Base-by-base conservation (phyloP, 2,888 invertebrate genomes). In the Eucera pruinosa region DNA sequence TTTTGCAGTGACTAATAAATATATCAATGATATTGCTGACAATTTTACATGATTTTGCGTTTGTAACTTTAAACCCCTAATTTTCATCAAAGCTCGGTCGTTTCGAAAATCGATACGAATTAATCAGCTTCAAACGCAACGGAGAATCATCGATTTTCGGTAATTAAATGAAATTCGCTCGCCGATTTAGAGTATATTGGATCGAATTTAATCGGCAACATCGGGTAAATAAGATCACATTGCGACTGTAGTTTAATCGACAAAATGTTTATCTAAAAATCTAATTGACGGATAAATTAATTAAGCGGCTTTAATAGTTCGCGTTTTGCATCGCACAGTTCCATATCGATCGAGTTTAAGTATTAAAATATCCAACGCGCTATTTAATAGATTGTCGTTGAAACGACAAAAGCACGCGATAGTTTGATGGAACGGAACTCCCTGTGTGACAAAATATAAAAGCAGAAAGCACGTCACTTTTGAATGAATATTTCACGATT, bases 401-500 rank as follows among this genome's bases (percentile, higher is more conserved):
- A 23, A 45, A 39, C 15, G 36, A 45, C 9, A 6, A 30, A 11
- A 36, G 33, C 20, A 1, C 27, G 11, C 20, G 39, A 47, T 23
- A 33, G 60, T 64, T 61, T 27, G 41, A 65, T 65, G 61, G 57
- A 50, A 55, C 41, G 57, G 68, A 69, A 58, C 52, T 47, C 18
- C 15, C 25, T 43, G 65, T 43, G 30, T 48, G 48, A 36, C 50
- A 9, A 18, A 23, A 27, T 54, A 15, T 6, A 11, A 54, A 55
- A 45, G 7, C 11, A 39, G 41, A 18, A 43, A n/a, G n/a, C 50
- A 52, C 64, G 48, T 69, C 69, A 7, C 58, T 67, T 83, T 78
- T 78, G 75, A 78, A 69, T 61, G 60, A 69, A 83, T 62, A 77
- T 72, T 60, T 66, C 69, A 55, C 50, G 33, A n/a, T 55, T 47